A percentile compares a stretch with the other conserved stretches of the same genome.
phyloP scores from a whole-genome alignment of 2,797 vertebrate genomes.

The Periophthalmus magnuspinnatus region DNA sequence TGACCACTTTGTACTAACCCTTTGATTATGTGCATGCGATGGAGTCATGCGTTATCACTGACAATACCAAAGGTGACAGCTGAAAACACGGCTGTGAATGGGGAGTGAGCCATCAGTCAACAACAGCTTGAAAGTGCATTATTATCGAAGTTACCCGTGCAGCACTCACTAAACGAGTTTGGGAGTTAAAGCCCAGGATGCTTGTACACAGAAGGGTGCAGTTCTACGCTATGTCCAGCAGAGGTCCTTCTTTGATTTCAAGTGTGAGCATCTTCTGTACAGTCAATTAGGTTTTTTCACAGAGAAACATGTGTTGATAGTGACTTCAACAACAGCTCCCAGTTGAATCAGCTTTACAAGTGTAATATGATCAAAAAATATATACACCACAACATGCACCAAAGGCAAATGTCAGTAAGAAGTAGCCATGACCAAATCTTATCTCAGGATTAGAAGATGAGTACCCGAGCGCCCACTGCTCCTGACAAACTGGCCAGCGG shows the following conservation, averaged over 20 bases:
- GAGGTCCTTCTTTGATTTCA: constrained; percentile 76
- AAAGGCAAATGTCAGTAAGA: too few relatives aligned
- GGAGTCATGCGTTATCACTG: constrained; percentile 4
- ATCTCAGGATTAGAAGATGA: too few relatives aligned
- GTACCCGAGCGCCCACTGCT: too few relatives aligned
- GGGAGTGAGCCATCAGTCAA: neutral
- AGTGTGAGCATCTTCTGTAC: constrained; percentile 26
- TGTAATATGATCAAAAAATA: neutral
- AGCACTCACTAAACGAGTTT: constrained; percentile 6
- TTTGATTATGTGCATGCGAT: constrained; percentile 13
- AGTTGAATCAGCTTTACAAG: constrained; percentile 16
- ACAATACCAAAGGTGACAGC: constrained; percentile 18
- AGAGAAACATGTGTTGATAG: constrained; percentile 32
- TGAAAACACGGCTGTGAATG: constrained; percentile 11
- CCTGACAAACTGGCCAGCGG: too few relatives aligned
- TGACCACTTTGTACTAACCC: constrained; percentile 27
- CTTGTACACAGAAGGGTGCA: constrained; percentile 29
- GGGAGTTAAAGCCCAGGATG: constrained; percentile 9
- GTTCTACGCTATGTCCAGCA: constrained; percentile 65
- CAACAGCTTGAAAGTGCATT: neutral
- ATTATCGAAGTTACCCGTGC: neutral
- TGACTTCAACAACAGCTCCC: constrained; percentile 11
- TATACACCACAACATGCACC: neutral
- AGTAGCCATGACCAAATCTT: too few relatives aligned
- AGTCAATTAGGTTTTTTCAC: constrained; percentile 17